Conservation (phyloP, 1,140 invertebrate genomes). For the Pachypeltis micranthus region DNA sequence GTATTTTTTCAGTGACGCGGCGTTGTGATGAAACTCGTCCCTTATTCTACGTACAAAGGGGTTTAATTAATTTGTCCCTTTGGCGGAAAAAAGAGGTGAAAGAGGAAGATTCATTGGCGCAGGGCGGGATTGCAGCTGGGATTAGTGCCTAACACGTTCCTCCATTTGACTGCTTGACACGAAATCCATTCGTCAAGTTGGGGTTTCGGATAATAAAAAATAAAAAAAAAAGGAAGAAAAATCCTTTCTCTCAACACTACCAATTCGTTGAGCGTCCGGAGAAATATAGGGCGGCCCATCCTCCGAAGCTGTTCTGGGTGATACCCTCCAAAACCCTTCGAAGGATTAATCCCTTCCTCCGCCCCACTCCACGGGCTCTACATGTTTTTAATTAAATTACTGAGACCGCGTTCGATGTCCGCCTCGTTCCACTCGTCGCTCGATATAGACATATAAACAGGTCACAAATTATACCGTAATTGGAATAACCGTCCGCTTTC, state of each 20-base stretch:
- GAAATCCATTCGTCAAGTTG: slow-evolving; percentile 1
- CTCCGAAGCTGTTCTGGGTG: too few relatives aligned
- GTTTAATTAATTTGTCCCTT: too few relatives aligned
- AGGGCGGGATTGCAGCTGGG: too few relatives aligned
- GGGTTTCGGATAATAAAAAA: background rate
- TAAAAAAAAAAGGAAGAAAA: background rate
- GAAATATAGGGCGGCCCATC: background rate
- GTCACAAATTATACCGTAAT: slow-evolving; percentile 6
- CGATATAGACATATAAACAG: slow-evolving; percentile 6
- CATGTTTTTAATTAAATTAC: background rate
- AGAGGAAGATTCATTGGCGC: too few relatives aligned
- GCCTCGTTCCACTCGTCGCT: background rate
- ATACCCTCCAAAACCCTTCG: background rate
- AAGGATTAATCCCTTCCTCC: background rate
- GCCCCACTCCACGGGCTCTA: background rate
- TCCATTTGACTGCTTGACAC: background rate
- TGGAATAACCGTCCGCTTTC: slow-evolving; percentile 9
- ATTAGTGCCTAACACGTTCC: background rate
- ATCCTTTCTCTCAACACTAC: background rate
- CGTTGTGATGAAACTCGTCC: too few relatives aligned
- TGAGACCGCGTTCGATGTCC: background rate
- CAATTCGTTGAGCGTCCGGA: background rate
- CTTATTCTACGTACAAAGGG: too few relatives aligned
- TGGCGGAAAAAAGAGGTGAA: too few relatives aligned
- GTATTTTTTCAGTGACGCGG: too few relatives aligned